These are phyloP conservation scores for Seira ritae DNA, from an alignment of 2,888 invertebrate species.

Conservation along the genomic window DNA sequence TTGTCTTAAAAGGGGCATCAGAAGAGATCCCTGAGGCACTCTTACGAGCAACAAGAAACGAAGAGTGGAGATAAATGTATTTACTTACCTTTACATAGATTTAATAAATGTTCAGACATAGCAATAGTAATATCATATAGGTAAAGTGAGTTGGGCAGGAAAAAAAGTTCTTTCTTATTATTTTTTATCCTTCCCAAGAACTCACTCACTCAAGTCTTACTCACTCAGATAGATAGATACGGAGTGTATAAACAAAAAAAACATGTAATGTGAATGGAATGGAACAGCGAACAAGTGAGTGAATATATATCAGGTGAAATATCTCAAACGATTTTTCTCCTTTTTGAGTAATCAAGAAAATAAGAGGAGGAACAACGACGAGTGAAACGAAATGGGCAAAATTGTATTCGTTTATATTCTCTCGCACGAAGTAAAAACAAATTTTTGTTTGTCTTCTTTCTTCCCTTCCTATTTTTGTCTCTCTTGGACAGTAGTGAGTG, in stretches of 20 bases:
- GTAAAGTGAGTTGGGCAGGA: neutral
- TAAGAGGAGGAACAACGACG: neutral
- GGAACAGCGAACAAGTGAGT: constrained; percentile 1
- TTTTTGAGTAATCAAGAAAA: constrained; percentile 7
- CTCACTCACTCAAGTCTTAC: too few relatives aligned
- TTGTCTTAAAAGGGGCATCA: neutral
- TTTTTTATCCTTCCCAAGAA: neutral
- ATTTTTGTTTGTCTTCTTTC: neutral
- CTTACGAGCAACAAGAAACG: constrained; percentile 35
- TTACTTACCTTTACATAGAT: constrained; percentile 41
- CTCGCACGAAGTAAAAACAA: neutral
- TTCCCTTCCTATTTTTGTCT: neutral
- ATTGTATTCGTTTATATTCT: constrained; percentile 9
- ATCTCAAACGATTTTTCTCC: constrained; percentile 9
- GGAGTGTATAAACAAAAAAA: neutral
- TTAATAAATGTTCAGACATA: constrained; percentile 46
- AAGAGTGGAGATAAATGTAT: constrained; percentile 36
- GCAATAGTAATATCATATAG: neutral
- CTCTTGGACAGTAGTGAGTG: neutral
- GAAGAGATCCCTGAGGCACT: constrained; percentile 52
- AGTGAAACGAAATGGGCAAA: neutral
- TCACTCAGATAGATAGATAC: too few relatives aligned
- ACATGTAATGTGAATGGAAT: too few relatives aligned
- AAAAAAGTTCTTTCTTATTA: neutral
- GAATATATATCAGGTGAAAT: neutral